These are phyloP conservation scores for Macrophya alboannulata DNA, from an alignment of 2,888 invertebrate genomes.

Conservation along the genomic window DNA sequence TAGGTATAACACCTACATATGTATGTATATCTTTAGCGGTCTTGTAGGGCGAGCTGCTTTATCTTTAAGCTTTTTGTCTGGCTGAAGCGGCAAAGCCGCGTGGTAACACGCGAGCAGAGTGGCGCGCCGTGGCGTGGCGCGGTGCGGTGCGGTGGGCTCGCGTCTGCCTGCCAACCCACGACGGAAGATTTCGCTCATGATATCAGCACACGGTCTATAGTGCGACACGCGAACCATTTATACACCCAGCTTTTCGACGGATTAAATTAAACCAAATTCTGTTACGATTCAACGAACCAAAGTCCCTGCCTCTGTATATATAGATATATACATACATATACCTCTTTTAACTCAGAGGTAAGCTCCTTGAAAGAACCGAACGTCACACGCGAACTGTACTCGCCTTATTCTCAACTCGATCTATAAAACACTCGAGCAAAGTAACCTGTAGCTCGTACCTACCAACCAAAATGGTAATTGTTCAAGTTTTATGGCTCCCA, in stretches of 20 bases:
- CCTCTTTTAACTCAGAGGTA: neutral
- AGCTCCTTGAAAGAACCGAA: constrained; percentile 21
- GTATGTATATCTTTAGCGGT: constrained; percentile 48
- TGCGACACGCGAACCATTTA: constrained; percentile 64
- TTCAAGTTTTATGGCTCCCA: neutral
- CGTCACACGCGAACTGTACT: constrained; percentile 58
- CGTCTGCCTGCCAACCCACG: constrained; percentile 67
- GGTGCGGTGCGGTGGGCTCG: constrained; percentile 61
- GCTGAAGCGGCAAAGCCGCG: constrained; percentile 69
- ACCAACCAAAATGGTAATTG: constrained; percentile 24
- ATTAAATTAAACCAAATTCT: constrained; percentile 54
- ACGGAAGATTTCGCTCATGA: constrained; percentile 74
- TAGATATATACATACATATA: neutral
- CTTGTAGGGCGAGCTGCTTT: constrained; percentile 63
- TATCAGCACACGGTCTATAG: constrained; percentile 68
- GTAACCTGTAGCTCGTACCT: constrained; percentile 16
- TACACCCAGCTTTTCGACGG: constrained; percentile 47
- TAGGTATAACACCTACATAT: constrained; percentile 30
- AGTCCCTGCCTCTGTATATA: neutral
- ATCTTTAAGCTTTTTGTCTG: constrained; percentile 74
- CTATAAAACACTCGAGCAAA: constrained; percentile 36
- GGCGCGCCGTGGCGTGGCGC: constrained; percentile 70
- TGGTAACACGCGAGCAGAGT: constrained; percentile 75
- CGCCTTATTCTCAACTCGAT: neutral
- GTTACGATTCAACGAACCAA: constrained; percentile 49